phyloP scores from a whole-genome alignment of 2,888 invertebrate genomes.

The Poecilobothrus nobilitatus region DNA sequence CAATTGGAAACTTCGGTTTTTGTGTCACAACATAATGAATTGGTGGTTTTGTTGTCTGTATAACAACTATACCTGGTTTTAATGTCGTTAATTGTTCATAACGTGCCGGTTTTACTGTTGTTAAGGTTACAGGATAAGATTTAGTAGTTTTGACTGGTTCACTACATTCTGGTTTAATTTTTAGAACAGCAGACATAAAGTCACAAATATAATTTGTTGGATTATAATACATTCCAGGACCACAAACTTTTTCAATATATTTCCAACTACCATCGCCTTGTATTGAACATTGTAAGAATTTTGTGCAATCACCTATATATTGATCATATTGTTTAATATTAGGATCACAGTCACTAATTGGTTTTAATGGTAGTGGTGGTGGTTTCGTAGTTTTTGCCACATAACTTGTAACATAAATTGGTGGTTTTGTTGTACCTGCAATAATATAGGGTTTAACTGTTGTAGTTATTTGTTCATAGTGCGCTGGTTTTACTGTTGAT shows the following conservation, averaged over 20 bases:
- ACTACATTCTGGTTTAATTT: conserved; percentile 54
- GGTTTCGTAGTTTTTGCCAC: not conserved
- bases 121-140: not conserved
- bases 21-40: too few relatives aligned
- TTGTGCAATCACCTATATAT: conserved; percentile 57
- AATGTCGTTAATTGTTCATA: too few relatives aligned
- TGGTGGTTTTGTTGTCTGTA: too few relatives aligned
- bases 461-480: not conserved
- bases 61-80: too few relatives aligned
- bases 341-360: conserved; percentile 34
- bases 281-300: conserved; percentile 61
- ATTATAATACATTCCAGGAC: conserved; percentile 57
- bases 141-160: conserved; percentile 13
- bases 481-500: not conserved
- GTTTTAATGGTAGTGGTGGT: not conserved
- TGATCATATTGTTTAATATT: conserved; percentile 49
- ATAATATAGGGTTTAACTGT: not conserved
- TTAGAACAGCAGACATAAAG: conserved; percentile 52
- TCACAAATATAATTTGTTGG: conserved; percentile 55
- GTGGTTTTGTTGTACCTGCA: not conserved
- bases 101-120: too few relatives aligned
- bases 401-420: not conserved
- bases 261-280: conserved; percentile 41
- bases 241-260: conserved; percentile 58
- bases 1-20: not conserved